Conservation (phyloP, 1,140 invertebrate species). For the Dendrolimus punctatus region DNA sequence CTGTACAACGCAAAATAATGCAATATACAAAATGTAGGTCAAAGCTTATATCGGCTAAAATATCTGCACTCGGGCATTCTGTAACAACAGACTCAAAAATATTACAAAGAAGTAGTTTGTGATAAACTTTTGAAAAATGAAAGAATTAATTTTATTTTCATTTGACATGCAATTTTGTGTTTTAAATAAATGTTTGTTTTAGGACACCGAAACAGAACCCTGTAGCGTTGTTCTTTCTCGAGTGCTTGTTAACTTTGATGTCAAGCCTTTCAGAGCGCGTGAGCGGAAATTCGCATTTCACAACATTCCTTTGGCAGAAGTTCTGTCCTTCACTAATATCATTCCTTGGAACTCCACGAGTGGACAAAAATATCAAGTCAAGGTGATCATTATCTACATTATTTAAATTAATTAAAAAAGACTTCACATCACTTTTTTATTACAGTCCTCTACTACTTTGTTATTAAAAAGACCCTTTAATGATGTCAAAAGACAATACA, state of each 20-base stretch:
- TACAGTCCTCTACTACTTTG: too few species aligned
- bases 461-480: too few species aligned
- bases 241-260: constrained; percentile 89
- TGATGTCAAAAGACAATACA: too few species aligned
- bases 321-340: constrained; percentile 91
- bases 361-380: constrained; percentile 81
- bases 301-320: constrained; percentile 92
- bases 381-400: constrained; percentile 35
- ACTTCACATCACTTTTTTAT: too few species aligned
- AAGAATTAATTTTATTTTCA: background rate
- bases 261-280: constrained; percentile 86
- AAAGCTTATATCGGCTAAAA: too few species aligned
- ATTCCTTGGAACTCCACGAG: constrained; percentile 81
- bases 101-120: too few species aligned
- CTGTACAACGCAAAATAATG: too few species aligned
- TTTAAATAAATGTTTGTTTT: constrained; percentile 23
- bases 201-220: constrained; percentile 75
- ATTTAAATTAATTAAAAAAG: too few species aligned
- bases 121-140: background rate
- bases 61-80: too few species aligned
- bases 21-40: too few species aligned
- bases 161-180: background rate
- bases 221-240: constrained; percentile 83
- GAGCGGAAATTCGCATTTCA: constrained; percentile 86
- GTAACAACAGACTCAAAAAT: too few species aligned